These are phyloP conservation scores for Bolinopsis microptera DNA, from an alignment of 37 sponge, comb jelly and placozoan genomes.

Conservation along the genomic window DNA sequence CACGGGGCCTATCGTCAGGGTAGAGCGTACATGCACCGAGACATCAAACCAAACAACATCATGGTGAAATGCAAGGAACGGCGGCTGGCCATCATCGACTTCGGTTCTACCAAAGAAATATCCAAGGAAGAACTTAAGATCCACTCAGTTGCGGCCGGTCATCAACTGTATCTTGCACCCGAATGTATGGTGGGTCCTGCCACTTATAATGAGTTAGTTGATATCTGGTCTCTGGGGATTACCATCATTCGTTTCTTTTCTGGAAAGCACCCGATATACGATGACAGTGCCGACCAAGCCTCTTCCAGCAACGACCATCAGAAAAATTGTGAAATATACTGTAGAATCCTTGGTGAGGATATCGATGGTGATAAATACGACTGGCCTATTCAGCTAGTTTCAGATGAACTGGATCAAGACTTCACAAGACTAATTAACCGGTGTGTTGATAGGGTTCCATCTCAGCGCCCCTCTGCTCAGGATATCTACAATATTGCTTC, in stretches of 20 bases:
- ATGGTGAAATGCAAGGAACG: neutral
- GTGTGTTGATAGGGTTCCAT: neutral
- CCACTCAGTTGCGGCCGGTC: neutral
- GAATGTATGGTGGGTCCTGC: neutral
- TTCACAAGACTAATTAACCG: neutral
- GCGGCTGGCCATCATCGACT: conserved; percentile 29
- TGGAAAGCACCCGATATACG: neutral
- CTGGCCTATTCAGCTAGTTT: neutral
- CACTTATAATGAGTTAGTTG: neutral
- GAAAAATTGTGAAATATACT: neutral
- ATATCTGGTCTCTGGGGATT: conserved; percentile 19
- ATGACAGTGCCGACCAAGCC: neutral
- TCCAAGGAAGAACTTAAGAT: neutral
- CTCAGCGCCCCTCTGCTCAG: neutral
- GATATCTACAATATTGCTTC: neutral
- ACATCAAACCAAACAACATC: conserved; percentile 38
- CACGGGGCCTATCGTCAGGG: neutral
- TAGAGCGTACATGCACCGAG: conserved; percentile 33
- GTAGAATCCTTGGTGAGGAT: neutral
- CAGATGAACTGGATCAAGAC: neutral
- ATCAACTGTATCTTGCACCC: neutral
- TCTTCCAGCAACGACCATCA: neutral
- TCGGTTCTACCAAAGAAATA: conserved; percentile 4
- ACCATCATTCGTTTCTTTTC: conserved; percentile 6
- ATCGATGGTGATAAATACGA: neutral